Evolutionary conservation across 2,888 invertebrate species (phyloP).

Genomic region (Eristalinus aeneus): DNA sequence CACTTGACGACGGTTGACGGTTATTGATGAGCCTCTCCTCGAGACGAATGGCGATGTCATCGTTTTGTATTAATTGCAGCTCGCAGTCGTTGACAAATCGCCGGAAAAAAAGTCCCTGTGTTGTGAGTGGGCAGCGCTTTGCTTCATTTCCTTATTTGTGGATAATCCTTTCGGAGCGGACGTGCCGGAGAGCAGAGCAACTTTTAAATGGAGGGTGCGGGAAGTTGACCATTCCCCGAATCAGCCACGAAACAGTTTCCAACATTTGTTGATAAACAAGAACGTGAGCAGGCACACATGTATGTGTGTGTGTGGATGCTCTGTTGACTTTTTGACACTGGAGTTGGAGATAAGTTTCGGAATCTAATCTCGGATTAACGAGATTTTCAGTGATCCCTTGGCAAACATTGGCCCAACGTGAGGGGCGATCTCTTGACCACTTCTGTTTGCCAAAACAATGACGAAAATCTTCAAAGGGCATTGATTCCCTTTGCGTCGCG

Average conservation of each 20-base stretch:
- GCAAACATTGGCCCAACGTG: neutral
- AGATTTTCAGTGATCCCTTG: neutral
- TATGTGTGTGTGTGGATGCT: neutral
- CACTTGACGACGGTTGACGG: constrained; percentile 23
- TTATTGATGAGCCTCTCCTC: constrained; percentile 52
- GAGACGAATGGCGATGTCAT: constrained; percentile 53
- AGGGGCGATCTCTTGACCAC: neutral
- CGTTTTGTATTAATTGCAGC: constrained; percentile 54
- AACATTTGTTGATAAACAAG: neutral
- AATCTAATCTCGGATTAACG: neutral
- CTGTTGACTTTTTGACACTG: neutral
- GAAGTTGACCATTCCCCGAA: too few relatives aligned
- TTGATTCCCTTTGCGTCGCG: too few relatives aligned
- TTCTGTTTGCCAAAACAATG: too few relatives aligned
- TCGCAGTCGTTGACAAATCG: constrained; percentile 47
- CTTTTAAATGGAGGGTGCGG: too few relatives aligned
- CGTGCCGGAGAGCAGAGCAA: neutral
- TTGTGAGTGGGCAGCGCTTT: neutral
- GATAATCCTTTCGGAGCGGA: too few relatives aligned
- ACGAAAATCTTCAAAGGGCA: too few relatives aligned
- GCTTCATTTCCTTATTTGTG: neutral
- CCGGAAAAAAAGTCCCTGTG: neutral
- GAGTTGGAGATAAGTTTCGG: neutral
- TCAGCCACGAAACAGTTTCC: neutral
- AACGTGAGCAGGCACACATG: neutral